phyloP scores from a whole-genome alignment of 2,888 invertebrate genomes.

The Cartodere bifasciata region DNA sequence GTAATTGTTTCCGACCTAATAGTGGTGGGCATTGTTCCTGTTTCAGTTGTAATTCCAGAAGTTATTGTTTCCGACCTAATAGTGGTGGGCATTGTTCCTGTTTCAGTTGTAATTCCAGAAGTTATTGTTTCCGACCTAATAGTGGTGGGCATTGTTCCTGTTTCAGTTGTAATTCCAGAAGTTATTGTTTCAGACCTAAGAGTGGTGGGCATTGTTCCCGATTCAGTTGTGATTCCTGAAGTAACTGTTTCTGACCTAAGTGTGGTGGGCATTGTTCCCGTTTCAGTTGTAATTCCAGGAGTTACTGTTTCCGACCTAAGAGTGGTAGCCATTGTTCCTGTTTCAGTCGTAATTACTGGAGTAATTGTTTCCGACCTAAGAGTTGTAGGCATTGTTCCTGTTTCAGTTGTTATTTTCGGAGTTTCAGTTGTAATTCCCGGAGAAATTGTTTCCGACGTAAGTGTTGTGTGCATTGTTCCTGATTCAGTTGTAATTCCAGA shows the following conservation, averaged over 20 bases:
- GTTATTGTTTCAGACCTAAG: background rate
- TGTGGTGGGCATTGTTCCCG: too few relatives aligned
- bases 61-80: background rate
- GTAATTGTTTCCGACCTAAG: background rate
- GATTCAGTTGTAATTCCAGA: slow-evolving; percentile 6
- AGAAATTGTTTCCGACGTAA: slow-evolving; percentile 1
- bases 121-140: background rate
- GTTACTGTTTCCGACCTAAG: slow-evolving; percentile 6
- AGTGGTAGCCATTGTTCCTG: too few relatives aligned
- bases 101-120: slow-evolving; percentile 5
- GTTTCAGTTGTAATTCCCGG: slow-evolving; percentile 4
- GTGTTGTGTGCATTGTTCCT: slow-evolving; percentile 7
- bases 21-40: slow-evolving; percentile 2
- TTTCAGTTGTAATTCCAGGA: slow-evolving; percentile 6
- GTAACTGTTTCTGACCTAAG: too few relatives aligned
- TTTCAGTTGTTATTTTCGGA: slow-evolving; percentile 13
- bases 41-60: slow-evolving; percentile 3
- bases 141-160: too few relatives aligned
- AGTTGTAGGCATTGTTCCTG: background rate
- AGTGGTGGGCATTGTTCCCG: background rate
- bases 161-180: background rate
- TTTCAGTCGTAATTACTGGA: background rate
- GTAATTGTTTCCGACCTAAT: slow-evolving; percentile 3
- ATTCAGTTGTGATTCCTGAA: too few relatives aligned
- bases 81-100: slow-evolving; percentile 15